Base-by-base conservation (phyloP, 2,797 vertebrate species). In the Phataginus tricuspis region DNA sequence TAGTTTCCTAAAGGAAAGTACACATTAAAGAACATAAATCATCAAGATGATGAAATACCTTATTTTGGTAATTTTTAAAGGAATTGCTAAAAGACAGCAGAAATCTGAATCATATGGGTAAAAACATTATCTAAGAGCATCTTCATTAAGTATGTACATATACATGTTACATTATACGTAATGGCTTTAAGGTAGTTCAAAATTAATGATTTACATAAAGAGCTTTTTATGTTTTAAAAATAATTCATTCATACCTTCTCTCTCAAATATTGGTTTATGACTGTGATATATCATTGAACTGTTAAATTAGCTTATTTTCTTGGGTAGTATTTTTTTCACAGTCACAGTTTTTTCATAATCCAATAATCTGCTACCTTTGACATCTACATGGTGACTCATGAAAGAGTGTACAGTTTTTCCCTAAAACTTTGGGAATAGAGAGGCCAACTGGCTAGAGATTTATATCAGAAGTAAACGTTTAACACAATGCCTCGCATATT, bases 401-500 rank as follows among this genome's bases (percentile, higher is more conserved):
- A 74, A 71, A 49, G 10, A 45, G 59, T 68, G 15, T 57, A 49
- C 59, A 87, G 98, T 8, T 34, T 61, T 89, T 97, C 98, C 98
- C 87, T 86, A 80, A 90, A 16, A n/a, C 59, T 97, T 66, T 97
- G 97, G 96, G 93, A 98, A 97, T 97, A 98, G 97, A 97, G 96
- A 98, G 88, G 57, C 68, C 96, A 97, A 97, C 95, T 98, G 97
- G 87, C 92, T 97, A 96, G 88, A 98, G 98, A 98, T 98, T 99
- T 99, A 98, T 98, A 98, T 96, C 97, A 98, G 98, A 98, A 99
- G 98, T 98, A 99, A 99, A 99, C 98, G 95, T 98, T 99, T 99
- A 99, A 97, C 98, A 98, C 98, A 98, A 99, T 99, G 98, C 98
- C 98, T 98, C 97, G 97, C 15, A 49, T 72, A n/a, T 27, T 68